phyloP scores from a whole-genome alignment of 2,113 vertebrate genomes.

The Sturnus vulgaris region DNA sequence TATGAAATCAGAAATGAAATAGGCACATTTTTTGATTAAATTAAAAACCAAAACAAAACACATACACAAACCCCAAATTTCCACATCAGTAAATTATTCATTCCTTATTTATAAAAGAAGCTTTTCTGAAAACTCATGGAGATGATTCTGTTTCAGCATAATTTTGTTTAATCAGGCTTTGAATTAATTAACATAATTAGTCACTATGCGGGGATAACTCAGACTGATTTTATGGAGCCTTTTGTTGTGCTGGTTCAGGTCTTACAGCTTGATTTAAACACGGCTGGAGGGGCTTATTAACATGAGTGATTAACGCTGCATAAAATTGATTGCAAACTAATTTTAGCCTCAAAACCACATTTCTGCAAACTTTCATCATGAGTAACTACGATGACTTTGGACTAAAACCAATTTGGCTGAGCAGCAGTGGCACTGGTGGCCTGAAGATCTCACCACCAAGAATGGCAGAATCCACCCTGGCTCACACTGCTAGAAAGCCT shows the following conservation, averaged over 20 bases:
- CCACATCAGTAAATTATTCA: background rate
- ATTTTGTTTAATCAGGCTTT: constrained; percentile 44
- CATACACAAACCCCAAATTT: background rate
- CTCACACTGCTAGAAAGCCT: background rate
- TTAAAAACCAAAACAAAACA: background rate
- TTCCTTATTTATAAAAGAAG: background rate
- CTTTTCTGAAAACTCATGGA: background rate
- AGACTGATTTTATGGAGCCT: constrained; percentile 13
- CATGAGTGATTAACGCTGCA: constrained; percentile 24
- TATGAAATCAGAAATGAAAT: background rate
- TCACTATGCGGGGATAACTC: background rate
- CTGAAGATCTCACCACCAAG: rapidly evolving
- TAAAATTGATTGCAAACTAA: constrained; percentile 25
- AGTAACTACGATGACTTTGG: background rate
- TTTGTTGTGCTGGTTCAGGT: constrained; percentile 17
- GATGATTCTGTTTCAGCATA: background rate
- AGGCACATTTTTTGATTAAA: background rate
- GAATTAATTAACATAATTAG: constrained; percentile 52
- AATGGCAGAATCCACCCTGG: background rate
- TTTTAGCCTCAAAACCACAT: background rate
- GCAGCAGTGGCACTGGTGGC: background rate
- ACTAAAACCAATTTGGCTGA: background rate
- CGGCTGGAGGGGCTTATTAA: constrained; percentile 18
- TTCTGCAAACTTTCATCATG: background rate
- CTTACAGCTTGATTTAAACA: background rate